These are phyloP conservation scores for Leucania comma DNA, from an alignment of 2,888 invertebrate species.

Conservation along the genomic window DNA sequence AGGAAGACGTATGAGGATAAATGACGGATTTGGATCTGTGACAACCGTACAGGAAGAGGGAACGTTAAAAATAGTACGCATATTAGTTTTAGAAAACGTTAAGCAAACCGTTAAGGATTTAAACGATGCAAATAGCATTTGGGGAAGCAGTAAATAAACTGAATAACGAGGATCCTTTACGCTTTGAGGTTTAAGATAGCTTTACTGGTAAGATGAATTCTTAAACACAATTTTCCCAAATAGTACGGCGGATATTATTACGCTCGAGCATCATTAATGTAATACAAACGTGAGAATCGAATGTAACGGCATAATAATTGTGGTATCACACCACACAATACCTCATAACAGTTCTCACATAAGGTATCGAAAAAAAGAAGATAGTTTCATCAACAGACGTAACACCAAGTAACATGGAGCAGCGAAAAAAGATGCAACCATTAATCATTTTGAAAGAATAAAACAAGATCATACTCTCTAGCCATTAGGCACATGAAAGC, in stretches of 20 bases:
- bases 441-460: constrained; percentile 57
- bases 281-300: constrained; percentile 34
- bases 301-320: constrained; percentile 39
- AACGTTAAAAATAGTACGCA: constrained; percentile 69
- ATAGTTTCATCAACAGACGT: constrained; percentile 57
- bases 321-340: constrained; percentile 44
- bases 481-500: constrained; percentile 80
- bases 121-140: constrained; percentile 42
- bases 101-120: constrained; percentile 65
- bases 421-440: constrained; percentile 55
- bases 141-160: constrained; percentile 23
- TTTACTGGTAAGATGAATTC: neutral
- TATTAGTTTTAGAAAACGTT: constrained; percentile 61
- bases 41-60: constrained; percentile 79
- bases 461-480: constrained; percentile 63
- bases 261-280: constrained; percentile 1
- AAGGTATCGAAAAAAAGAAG: constrained; percentile 42
- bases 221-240: constrained; percentile 12
- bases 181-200: constrained; percentile 13
- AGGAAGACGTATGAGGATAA: constrained; percentile 67
- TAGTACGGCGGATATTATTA: constrained; percentile 14
- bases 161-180: constrained; percentile 11
- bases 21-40: constrained; percentile 74
- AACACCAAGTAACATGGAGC: constrained; percentile 49
- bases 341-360: constrained; percentile 41